Base-by-base conservation (phyloP, 2,888 invertebrate species). In the Electrophaes corylata region DNA sequence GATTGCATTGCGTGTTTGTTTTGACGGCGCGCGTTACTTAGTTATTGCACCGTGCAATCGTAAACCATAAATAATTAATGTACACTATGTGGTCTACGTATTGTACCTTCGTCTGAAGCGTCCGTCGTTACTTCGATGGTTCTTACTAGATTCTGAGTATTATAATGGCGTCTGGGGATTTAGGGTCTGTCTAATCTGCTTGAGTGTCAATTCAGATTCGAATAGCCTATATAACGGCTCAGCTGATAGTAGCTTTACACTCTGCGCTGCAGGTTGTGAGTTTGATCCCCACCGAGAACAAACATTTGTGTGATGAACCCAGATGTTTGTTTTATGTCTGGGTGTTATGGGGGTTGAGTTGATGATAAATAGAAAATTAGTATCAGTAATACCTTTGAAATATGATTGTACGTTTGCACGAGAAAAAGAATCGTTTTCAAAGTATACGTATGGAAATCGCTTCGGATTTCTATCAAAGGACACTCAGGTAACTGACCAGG, bases 1-100 rank as follows among this genome's bases (percentile, higher is more conserved):
- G 75, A 78, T 78, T 68, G 74, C 74, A 64, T 83, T 65, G 82
- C 81, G 78, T 83, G 83, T 72, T 67, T 70, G 66, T 67, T 75
- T 70, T 71, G 78, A 80, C 78, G 72, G 70, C 66, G 64, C 60
- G 58, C 70, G 64, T 65, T 65, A 64, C 65, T 64, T 62, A 62
- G 61, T 59, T 64, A 66, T 60, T 65, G 66, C 70, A 60, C 54
- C 60, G 65, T 51, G 54, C 51, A 57, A 39, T 66, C 67, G 66
- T 68, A 66, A 67, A 66, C 58, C 55, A 53, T 64, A 60, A 62
- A 69, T 66, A 64, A 67, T 67, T 67, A 66, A 69, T 69, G 64
- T 23, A 53, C 35, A 16, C 40, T 35, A 51, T 47, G 26, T 48
- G 41, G 35, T 46, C 46, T 43, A 39, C 51, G 50, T 47, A 40